These are phyloP conservation scores for Drosophila arawakana DNA, from an alignment of 1,140 invertebrate species.

Conservation along the genomic window DNA sequence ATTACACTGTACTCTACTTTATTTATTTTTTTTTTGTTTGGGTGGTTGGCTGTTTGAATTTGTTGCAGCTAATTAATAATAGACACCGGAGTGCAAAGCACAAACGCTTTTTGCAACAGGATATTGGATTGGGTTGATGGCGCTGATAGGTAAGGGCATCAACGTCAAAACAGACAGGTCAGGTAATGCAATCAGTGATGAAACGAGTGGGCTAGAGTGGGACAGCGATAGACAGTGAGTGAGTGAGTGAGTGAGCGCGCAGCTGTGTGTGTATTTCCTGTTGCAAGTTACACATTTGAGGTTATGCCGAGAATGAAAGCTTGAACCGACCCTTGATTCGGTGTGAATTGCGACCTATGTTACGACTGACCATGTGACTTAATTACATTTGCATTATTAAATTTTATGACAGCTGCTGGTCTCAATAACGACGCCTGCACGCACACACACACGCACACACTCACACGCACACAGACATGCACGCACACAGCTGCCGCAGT, in stretches of 20 bases:
- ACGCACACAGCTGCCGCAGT: constrained; percentile 12
- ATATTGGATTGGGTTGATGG: constrained; percentile 27
- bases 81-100: not conserved
- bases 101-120: constrained; percentile 17
- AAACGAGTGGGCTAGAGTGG: constrained; percentile 1
- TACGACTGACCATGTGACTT: constrained; percentile 55
- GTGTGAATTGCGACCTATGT: constrained; percentile 24
- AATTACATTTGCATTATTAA: constrained; percentile 83
- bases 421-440: constrained; percentile 51
- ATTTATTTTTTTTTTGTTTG: constrained; percentile 3
- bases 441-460: no score
- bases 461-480: no score
- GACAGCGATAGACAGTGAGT: constrained; percentile 3
- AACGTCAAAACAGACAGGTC: constrained; percentile 2
- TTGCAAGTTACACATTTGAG: constrained; percentile 17
- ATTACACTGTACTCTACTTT: constrained; percentile 5
- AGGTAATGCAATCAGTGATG: constrained; percentile 32
- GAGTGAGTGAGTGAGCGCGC: constrained; percentile 1
- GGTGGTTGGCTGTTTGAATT: not conserved
- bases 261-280: not conserved
- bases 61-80: constrained; percentile 41
- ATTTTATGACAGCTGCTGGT: constrained; percentile 75
- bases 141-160: constrained; percentile 5
- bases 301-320: constrained; percentile 30
- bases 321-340: constrained; percentile 5